A percentile compares a stretch with the other conserved stretches of the same genome.
Evolutionary conservation across 2,113 vertebrate genomes (phyloP).

Genomic region (Jacana jacana): DNA sequence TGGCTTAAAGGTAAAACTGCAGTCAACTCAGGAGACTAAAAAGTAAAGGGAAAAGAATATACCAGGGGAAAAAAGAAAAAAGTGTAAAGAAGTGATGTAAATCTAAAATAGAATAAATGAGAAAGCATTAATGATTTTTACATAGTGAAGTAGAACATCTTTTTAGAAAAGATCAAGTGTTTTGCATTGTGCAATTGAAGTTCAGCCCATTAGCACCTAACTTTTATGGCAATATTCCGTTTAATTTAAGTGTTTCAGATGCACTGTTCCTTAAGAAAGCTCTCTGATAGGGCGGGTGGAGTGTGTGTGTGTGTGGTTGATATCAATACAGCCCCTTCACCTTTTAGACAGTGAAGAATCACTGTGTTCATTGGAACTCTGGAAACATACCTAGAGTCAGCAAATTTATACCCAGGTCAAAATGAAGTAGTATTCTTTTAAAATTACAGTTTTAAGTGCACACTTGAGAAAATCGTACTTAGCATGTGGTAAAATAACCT

Average conservation of each 20-base stretch:
- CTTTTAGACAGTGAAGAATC: neutral
- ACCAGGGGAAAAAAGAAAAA: neutral
- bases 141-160: neutral
- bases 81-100: neutral
- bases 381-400: neutral
- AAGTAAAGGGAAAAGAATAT: neutral
- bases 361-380: neutral
- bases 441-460: neutral
- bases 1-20: neutral
- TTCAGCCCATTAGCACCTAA: neutral
- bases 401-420: neutral
- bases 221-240: neutral
- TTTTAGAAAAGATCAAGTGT: neutral
- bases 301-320: neutral
- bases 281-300: accelerated
- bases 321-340: neutral
- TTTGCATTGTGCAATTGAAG: neutral
- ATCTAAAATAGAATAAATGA: neutral
- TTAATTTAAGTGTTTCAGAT: neutral
- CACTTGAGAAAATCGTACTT: neutral
- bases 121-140: neutral
- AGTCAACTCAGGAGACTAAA: neutral
- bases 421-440: neutral
- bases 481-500: neutral
- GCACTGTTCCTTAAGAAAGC: neutral